A percentile compares a stretch with the other conserved stretches of the same genome.
These are phyloP conservation scores for Dorcus parallelipipedus DNA, from an alignment of 2,888 invertebrate genomes.

Conservation along the genomic window DNA sequence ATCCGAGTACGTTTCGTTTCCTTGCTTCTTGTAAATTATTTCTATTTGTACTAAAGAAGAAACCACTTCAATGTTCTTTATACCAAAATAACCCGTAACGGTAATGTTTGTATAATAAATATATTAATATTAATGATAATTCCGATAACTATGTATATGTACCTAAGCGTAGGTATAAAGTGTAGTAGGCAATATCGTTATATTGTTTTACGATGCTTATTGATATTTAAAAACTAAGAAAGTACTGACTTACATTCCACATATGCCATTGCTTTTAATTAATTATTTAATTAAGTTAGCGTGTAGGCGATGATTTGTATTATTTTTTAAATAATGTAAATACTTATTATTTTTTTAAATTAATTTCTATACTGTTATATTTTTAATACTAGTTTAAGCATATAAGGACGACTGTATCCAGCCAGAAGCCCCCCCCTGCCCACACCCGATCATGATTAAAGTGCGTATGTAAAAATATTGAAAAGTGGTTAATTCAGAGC, in stretches of 20 bases:
- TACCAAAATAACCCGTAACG: conserved; percentile 5
- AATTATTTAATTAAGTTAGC: background rate
- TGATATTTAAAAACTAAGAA: conserved; percentile 28
- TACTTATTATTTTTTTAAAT: conserved; percentile 12
- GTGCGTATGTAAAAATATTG: too few relatives aligned
- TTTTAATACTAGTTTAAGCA: conserved; percentile 10
- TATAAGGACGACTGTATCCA: background rate
- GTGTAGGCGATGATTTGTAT: conserved; percentile 3
- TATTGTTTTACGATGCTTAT: conserved; percentile 33
- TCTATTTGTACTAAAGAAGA: conserved; percentile 6
- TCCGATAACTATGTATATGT: conserved; percentile 18
- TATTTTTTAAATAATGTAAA: conserved; percentile 8
- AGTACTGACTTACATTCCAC: conserved; percentile 32
- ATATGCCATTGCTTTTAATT: conserved; percentile 27
- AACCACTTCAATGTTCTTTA: conserved; percentile 5
- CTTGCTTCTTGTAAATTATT: conserved; percentile 10
- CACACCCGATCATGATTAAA: too few relatives aligned
- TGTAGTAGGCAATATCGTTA: conserved; percentile 42
- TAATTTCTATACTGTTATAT: conserved; percentile 13
- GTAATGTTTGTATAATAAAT: conserved; percentile 15
- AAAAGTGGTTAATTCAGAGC: too few relatives aligned
- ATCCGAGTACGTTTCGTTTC: conserved; percentile 11
- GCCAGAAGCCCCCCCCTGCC: too few relatives aligned
- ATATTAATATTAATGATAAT: conserved; percentile 7
- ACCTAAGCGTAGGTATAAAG: conserved; percentile 34